Conservation (phyloP, 2,888 invertebrate species). For the Diarsia rubi region DNA sequence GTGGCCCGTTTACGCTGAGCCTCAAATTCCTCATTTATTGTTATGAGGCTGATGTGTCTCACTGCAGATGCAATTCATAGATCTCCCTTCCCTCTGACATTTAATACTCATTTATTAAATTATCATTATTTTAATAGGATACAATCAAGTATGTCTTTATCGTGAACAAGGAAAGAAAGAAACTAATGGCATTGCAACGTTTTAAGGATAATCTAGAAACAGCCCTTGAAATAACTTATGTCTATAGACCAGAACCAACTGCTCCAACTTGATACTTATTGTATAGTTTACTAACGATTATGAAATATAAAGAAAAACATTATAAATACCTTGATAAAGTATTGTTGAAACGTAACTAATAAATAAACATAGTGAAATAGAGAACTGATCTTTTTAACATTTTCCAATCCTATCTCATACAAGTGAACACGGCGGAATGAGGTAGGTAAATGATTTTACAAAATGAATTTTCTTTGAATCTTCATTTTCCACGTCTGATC, state of each 20-base stretch:
- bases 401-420: conserved; percentile 66
- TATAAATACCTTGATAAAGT: conserved; percentile 12
- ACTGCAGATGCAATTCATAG: too few species aligned
- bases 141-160: conserved; percentile 25
- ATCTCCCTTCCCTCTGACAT: too few species aligned
- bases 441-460: conserved; percentile 81
- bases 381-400: conserved; percentile 40
- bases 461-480: conserved; percentile 66
- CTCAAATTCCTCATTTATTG: too few species aligned
- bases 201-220: conserved; percentile 71
- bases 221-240: conserved; percentile 72
- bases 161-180: conserved; percentile 23
- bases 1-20: too few species aligned
- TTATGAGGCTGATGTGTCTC: too few species aligned
- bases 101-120: conserved; percentile 4
- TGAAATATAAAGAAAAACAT: conserved; percentile 11
- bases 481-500: conserved; percentile 79
- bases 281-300: conserved; percentile 14
- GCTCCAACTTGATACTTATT: conserved; percentile 67
- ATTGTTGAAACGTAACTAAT: conserved; percentile 53
- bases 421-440: conserved; percentile 81
- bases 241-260: conserved; percentile 73
- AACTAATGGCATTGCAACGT: conserved; percentile 20
- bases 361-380: conserved; percentile 72
- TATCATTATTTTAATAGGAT: conserved; percentile 53